phyloP scores from a whole-genome alignment of 23 tunicate species.

The Halocynthia aurantium region DNA sequence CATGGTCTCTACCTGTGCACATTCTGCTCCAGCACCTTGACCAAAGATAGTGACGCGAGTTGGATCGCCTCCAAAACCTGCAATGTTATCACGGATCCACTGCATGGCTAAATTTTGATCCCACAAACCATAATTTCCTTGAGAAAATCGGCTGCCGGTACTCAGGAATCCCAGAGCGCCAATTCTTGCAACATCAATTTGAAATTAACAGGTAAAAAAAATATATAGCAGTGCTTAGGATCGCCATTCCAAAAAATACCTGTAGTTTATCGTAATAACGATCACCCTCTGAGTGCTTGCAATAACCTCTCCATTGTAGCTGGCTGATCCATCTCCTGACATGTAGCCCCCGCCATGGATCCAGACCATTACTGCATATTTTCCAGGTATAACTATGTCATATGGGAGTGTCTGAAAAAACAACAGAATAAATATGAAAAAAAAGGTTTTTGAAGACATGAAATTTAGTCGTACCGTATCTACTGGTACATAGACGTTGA shows the following conservation, averaged over 20 bases:
- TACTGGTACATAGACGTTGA: slow-evolving; percentile 48
- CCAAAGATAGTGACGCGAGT: slow-evolving; percentile 43
- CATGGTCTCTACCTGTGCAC: slow-evolving; percentile 23
- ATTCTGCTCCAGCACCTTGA: slow-evolving; percentile 48
- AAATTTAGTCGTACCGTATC: slow-evolving; percentile 26
- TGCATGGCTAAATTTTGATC: slow-evolving; percentile 51
- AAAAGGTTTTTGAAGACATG: not conserved
- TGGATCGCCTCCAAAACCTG: slow-evolving; percentile 39
- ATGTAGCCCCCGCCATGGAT: slow-evolving; percentile 40
- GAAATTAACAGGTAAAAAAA: not conserved
- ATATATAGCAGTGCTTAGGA: not conserved
- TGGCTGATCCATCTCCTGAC: slow-evolving; percentile 28
- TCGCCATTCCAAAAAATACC: slow-evolving; percentile 3
- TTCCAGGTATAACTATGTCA: slow-evolving; percentile 32
- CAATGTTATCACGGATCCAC: slow-evolving; percentile 56
- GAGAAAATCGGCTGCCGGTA: slow-evolving; percentile 22
- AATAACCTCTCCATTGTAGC: slow-evolving; percentile 30
- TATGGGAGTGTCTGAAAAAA: slow-evolving; percentile 24
- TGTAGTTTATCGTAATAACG: slow-evolving; percentile 45
- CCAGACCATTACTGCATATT: slow-evolving; percentile 56
- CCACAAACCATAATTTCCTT: slow-evolving; percentile 50
- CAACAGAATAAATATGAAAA: not conserved
- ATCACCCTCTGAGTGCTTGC: slow-evolving; percentile 19
- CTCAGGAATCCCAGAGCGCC: slow-evolving; percentile 50
- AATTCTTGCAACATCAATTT: not conserved